Percentiles rank a stretch among this genome's conserved stretches.
Conservation (phyloP, 2,797 vertebrate species). For the Parauchenoglanis ngamensis region DNA sequence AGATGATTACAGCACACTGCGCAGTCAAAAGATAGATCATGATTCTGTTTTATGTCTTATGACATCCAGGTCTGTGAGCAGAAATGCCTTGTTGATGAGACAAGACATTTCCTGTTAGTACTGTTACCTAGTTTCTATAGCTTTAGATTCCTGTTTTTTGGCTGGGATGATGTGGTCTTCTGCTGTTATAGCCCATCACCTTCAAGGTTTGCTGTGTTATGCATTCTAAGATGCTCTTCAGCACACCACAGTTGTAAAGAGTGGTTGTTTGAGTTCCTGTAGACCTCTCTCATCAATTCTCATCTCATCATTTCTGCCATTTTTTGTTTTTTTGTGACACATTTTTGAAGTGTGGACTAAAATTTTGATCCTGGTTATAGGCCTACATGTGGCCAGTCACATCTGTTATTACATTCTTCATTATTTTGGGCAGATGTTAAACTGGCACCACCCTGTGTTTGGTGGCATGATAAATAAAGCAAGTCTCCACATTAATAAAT, state of each 20-base stretch:
- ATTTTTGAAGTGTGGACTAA: too few relatives aligned
- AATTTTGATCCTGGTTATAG: background rate
- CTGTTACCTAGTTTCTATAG: background rate
- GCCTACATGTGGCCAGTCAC: background rate
- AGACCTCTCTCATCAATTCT: background rate
- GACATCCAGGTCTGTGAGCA: background rate
- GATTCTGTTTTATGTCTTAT: background rate
- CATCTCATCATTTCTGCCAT: background rate
- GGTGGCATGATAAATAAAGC: constrained; percentile 25
- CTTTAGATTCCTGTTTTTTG: background rate
- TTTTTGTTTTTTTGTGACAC: background rate
- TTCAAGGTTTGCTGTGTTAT: background rate
- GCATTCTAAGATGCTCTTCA: background rate
- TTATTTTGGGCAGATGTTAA: background rate
- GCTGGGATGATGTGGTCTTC: background rate
- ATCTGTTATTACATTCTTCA: background rate
- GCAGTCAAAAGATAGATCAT: background rate
- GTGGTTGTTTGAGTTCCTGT: background rate
- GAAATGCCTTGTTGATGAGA: constrained; percentile 5
- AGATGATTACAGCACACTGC: background rate
- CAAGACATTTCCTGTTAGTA: background rate
- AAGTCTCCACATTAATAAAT: constrained; percentile 11
- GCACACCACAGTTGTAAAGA: background rate
- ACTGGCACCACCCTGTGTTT: background rate
- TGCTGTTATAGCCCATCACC: background rate